These are phyloP conservation scores for Macropodus opercularis DNA, from an alignment of 2,797 vertebrate species.

Conservation along the genomic window DNA sequence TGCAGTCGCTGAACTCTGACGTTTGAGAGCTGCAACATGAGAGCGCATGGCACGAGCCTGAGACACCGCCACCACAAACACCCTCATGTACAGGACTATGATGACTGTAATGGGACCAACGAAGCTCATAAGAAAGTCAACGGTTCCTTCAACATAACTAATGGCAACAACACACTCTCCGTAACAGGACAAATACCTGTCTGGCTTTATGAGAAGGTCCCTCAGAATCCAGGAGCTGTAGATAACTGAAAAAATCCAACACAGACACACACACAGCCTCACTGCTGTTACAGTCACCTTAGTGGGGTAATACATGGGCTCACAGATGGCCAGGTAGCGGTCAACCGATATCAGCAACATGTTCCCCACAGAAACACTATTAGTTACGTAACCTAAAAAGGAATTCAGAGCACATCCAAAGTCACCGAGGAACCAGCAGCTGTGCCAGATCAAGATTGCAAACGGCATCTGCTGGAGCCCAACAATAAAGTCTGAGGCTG, in stretches of 20 bases:
- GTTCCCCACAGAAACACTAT: slow-evolving; percentile 1
- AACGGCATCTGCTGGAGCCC: slow-evolving; percentile 18
- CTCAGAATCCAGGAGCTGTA: slow-evolving; percentile 1
- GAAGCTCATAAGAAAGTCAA: background rate
- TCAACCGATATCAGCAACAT: slow-evolving; percentile 31
- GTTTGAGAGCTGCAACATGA: background rate
- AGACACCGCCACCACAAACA: background rate
- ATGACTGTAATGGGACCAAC: background rate
- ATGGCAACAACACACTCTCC: slow-evolving; percentile 13
- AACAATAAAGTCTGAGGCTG: slow-evolving; percentile 19
- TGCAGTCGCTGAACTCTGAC: too few species aligned
- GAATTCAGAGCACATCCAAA: background rate
- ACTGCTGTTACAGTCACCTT: slow-evolving; percentile 9
- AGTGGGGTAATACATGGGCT: slow-evolving; percentile 15
- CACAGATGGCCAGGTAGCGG: slow-evolving; percentile 22
- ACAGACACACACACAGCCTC: slow-evolving; percentile 8
- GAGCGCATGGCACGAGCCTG: too few species aligned
- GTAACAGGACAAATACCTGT: background rate
- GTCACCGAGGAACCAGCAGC: slow-evolving; percentile 20
- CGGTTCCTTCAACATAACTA: too few species aligned
- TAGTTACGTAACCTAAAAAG: too few species aligned
- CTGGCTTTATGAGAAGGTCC: background rate
- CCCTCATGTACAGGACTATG: background rate
- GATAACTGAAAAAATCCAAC: slow-evolving; percentile 31
- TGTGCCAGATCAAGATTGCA: background rate